phyloP scores from a whole-genome alignment of 92 coral and sea anemone genomes.

The Metridium senile region DNA sequence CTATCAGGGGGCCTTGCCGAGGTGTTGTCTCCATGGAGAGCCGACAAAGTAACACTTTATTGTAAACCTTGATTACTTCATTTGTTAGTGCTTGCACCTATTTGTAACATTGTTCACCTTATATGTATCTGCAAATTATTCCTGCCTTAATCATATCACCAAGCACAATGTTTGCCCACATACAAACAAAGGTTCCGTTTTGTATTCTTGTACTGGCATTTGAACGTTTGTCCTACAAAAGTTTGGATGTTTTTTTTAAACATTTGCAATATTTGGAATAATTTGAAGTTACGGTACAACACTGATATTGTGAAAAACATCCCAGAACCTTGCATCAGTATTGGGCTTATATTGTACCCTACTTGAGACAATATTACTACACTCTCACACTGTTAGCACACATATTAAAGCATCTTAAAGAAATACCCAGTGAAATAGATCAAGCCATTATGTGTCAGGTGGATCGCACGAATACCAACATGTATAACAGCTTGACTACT shows the following conservation, averaged over 20 bases:
- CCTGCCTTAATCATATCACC: too few relatives aligned
- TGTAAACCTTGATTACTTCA: constrained; percentile 17
- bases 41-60: constrained; percentile 33
- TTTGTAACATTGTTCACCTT: background rate
- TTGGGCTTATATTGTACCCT: background rate
- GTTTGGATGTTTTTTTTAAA: too few relatives aligned
- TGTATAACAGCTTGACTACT: background rate
- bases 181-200: too few relatives aligned
- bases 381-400: background rate
- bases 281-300: too few relatives aligned
- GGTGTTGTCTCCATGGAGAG: constrained; percentile 35
- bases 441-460: too few relatives aligned
- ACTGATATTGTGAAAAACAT: background rate
- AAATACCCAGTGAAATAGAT: background rate
- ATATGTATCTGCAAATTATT: too few relatives aligned
- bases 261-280: too few relatives aligned
- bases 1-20: constrained; percentile 31
- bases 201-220: too few relatives aligned
- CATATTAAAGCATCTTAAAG: background rate
- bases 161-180: too few relatives aligned
- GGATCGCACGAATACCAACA: too few relatives aligned
- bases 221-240: too few relatives aligned
- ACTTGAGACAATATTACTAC: background rate
- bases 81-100: background rate
- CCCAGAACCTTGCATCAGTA: background rate